Evolutionary conservation across 2,113 vertebrate genomes (phyloP).

Genomic region (Tamias sibiricus): DNA sequence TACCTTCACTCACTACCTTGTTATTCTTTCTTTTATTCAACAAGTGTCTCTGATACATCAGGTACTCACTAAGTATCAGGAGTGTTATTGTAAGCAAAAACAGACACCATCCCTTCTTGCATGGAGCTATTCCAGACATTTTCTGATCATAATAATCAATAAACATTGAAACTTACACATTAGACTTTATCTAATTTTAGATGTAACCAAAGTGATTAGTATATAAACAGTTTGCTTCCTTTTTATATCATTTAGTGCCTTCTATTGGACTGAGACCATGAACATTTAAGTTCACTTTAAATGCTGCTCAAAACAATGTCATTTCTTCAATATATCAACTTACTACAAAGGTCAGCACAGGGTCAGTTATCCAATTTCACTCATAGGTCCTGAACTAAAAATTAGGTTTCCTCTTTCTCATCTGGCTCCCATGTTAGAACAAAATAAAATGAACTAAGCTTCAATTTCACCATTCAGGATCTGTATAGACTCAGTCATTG

Average conservation of each 20-base stretch:
- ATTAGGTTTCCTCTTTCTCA: background rate
- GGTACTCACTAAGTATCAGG: background rate
- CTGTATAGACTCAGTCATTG: background rate
- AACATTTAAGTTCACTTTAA: slow-evolving; percentile 8
- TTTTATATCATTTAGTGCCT: background rate
- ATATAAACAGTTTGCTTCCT: background rate
- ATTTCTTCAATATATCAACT: slow-evolving; percentile 11
- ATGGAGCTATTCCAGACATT: background rate
- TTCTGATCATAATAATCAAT: background rate
- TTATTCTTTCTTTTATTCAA: background rate
- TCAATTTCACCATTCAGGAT: background rate
- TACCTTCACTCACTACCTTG: background rate
- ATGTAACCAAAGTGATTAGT: background rate
- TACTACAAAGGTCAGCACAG: background rate
- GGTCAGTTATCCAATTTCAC: background rate
- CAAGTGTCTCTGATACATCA: background rate
- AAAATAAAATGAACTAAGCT: background rate
- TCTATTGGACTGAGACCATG: background rate
- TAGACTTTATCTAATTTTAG: background rate
- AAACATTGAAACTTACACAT: background rate
- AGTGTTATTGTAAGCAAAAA: background rate
- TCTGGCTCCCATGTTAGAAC: background rate
- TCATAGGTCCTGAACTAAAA: slow-evolving; percentile 28
- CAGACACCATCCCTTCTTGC: background rate
- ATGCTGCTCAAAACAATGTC: background rate